Conservation (phyloP, 2,113 vertebrate species). For the Phalacrocorax brasilianus region DNA sequence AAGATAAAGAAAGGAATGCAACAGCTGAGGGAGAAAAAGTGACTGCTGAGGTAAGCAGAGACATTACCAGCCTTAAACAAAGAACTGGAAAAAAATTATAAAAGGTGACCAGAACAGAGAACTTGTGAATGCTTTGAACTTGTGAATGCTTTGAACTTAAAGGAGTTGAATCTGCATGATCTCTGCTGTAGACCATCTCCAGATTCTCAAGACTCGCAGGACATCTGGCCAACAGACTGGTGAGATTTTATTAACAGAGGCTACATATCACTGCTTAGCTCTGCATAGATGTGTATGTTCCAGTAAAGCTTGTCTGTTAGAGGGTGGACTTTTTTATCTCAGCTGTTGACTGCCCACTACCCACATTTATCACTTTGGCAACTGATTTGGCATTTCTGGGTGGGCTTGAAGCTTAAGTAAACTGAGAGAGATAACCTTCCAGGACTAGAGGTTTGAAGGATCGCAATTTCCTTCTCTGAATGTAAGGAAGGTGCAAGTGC, state of each 20-base stretch:
- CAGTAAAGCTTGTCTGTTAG: background rate
- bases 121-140: slow-evolving; percentile 55
- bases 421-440: background rate
- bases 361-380: slow-evolving; percentile 24
- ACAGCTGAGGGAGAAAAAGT: slow-evolving; percentile 12
- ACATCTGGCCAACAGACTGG: slow-evolving; percentile 47
- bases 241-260: slow-evolving; percentile 15
- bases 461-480: background rate
- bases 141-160: slow-evolving; percentile 56
- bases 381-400: slow-evolving; percentile 13
- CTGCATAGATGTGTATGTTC: background rate
- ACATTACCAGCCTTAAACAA: slow-evolving; percentile 31
- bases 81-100: background rate
- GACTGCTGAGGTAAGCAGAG: slow-evolving; percentile 17
- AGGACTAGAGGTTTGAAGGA: background rate
- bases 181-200: slow-evolving; percentile 45
- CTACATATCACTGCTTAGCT: background rate
- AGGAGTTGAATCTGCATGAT: slow-evolving; percentile 30
- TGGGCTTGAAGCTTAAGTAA: slow-evolving; percentile 26
- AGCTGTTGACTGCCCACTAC: background rate
- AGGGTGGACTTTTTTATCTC: background rate
- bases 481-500: background rate
- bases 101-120: slow-evolving; percentile 39
- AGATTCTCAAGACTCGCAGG: background rate
- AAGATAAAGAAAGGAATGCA: slow-evolving; percentile 54